These are phyloP conservation scores for Zenarchopterus dispar DNA, from an alignment of 2,797 vertebrate genomes.

Conservation along the genomic window DNA sequence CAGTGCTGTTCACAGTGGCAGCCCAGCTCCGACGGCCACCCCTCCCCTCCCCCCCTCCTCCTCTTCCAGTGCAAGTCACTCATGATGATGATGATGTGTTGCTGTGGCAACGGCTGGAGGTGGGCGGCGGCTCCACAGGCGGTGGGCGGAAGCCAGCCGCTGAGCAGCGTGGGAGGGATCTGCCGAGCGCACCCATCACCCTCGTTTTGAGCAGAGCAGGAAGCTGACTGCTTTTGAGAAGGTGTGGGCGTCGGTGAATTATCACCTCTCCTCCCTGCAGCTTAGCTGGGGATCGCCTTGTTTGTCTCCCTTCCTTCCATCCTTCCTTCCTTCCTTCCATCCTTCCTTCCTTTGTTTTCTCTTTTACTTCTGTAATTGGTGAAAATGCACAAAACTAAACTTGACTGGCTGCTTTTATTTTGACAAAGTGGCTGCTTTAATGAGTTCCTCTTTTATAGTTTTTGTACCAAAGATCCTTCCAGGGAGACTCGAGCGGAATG, in stretches of 20 bases:
- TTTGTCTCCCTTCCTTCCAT: constrained; percentile 53
- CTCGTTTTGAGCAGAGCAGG: constrained; percentile 75
- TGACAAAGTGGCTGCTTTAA: not conserved
- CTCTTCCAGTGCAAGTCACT: constrained; percentile 73
- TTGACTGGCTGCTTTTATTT: constrained; percentile 29
- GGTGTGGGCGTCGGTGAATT: constrained; percentile 77
- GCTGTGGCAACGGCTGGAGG: constrained; percentile 75
- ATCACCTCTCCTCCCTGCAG: constrained; percentile 77
- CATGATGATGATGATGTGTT: constrained; percentile 75
- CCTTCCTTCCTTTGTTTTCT: constrained; percentile 46
- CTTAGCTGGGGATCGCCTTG: constrained; percentile 65
- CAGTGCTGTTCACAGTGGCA: constrained; percentile 65
- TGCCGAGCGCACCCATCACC: constrained; percentile 72
- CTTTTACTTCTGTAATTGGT: constrained; percentile 19
- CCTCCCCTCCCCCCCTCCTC: constrained; percentile 53
- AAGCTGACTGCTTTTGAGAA: constrained; percentile 76
- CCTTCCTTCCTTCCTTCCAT: constrained; percentile 18
- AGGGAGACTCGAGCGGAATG: not conserved
- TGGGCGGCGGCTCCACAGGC: constrained; percentile 81
- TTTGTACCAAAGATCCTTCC: not conserved
- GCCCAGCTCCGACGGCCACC: constrained; percentile 40
- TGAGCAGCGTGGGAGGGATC: constrained; percentile 80
- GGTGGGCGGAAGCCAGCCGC: constrained; percentile 78
- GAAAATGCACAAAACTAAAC: constrained; percentile 32
- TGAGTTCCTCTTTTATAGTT: too few relatives aligned